Conservation (phyloP, 2,888 invertebrate species). For the Syrista parreyssii region DNA sequence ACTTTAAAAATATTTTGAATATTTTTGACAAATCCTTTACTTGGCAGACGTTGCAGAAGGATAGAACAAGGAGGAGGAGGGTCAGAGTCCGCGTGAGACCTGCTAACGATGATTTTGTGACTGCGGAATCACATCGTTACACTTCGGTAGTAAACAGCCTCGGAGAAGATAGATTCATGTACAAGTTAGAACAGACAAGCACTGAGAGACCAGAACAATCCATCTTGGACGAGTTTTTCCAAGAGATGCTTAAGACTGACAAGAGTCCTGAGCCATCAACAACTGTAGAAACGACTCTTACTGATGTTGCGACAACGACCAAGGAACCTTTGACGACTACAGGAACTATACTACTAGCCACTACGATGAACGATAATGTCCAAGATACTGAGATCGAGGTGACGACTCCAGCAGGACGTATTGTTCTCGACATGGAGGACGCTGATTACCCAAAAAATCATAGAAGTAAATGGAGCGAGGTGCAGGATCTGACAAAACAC, state of each 20-base stretch:
- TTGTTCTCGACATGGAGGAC: slow-evolving; percentile 44
- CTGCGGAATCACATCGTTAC: slow-evolving; percentile 84
- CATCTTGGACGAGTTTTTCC: slow-evolving; percentile 42
- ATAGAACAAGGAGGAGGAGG: slow-evolving; percentile 73
- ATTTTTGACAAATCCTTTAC: neutral
- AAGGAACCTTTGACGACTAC: slow-evolving; percentile 60
- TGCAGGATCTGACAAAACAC: slow-evolving; percentile 46
- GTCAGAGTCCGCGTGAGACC: slow-evolving; percentile 77
- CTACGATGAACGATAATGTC: slow-evolving; percentile 50
- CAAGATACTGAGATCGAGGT: slow-evolving; percentile 60
- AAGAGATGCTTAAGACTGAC: slow-evolving; percentile 41
- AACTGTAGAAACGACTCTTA: neutral
- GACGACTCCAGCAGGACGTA: slow-evolving; percentile 56
- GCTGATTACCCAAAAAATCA: slow-evolving; percentile 62
- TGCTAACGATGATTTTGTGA: slow-evolving; percentile 76
- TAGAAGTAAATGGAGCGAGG: slow-evolving; percentile 57
- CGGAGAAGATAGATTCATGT: slow-evolving; percentile 39
- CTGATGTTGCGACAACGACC: slow-evolving; percentile 1
- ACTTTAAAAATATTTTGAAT: neutral
- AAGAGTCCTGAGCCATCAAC: slow-evolving; percentile 15
- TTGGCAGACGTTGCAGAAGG: neutral
- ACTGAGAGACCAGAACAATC: slow-evolving; percentile 31
- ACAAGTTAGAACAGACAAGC: slow-evolving; percentile 12
- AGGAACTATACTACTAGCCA: slow-evolving; percentile 51
- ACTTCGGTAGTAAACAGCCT: slow-evolving; percentile 62